phyloP scores from a whole-genome alignment of 2,888 invertebrate species.

The Amorpha juglandis region DNA sequence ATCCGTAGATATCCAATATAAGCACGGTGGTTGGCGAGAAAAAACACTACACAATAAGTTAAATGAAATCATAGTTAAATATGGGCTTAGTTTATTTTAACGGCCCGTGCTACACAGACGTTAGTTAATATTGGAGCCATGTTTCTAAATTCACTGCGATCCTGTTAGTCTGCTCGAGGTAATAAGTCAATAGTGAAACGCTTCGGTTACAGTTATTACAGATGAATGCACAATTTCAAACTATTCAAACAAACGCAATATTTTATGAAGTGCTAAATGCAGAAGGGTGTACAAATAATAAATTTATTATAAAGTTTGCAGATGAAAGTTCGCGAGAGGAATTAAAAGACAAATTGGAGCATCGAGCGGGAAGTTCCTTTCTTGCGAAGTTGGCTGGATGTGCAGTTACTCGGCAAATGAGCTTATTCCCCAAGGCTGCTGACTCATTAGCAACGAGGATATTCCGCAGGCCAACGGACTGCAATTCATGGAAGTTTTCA shows the following conservation, averaged over 20 bases:
- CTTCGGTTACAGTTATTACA: slow-evolving; percentile 38
- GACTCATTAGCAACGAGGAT: slow-evolving; percentile 66
- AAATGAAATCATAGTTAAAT: background rate
- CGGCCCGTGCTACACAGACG: background rate
- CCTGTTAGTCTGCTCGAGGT: slow-evolving; percentile 45
- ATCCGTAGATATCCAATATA: no score
- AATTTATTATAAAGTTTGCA: slow-evolving; percentile 30
- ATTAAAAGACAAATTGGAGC: slow-evolving; percentile 68
- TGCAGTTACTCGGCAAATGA: slow-evolving; percentile 70
- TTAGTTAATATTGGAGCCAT: background rate
- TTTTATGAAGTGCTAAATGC: slow-evolving; percentile 26
- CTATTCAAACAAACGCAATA: slow-evolving; percentile 23
- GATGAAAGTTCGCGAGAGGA: slow-evolving; percentile 55
- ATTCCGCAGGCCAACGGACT: slow-evolving; percentile 48
- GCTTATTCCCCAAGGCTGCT: slow-evolving; percentile 68
- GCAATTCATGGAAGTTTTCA: slow-evolving; percentile 51
- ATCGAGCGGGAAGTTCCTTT: slow-evolving; percentile 60
- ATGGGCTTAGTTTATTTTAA: background rate
- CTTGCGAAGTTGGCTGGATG: slow-evolving; percentile 55
- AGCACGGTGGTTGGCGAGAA: background rate
- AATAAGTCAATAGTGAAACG: slow-evolving; percentile 50
- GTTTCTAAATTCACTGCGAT: background rate
- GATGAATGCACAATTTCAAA: slow-evolving; percentile 34
- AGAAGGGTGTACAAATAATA: background rate
- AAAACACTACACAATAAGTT: background rate